Percentiles rank a stretch among this genome's conserved stretches.
phyloP scores from a whole-genome alignment of 2,888 invertebrate genomes.

The Orthosia gothica region DNA sequence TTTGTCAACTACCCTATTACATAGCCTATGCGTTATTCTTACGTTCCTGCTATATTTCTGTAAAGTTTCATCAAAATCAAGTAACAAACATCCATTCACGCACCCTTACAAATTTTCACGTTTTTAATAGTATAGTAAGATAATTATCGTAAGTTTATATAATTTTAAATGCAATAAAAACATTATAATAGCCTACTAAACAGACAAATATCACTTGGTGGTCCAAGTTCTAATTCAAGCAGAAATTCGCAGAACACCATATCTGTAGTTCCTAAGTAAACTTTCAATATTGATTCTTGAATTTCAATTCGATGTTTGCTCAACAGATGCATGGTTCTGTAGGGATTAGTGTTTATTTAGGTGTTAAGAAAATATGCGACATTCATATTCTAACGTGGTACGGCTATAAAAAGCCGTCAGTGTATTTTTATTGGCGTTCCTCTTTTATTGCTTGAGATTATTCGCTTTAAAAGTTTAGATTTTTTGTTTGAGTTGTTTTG shows the following conservation, averaged over 20 bases:
- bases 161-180: not conserved
- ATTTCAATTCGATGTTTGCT: slow-evolving; percentile 58
- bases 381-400: slow-evolving; percentile 49
- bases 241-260: slow-evolving; percentile 62
- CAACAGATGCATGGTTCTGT: slow-evolving; percentile 35
- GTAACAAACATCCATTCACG: too few species aligned
- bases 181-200: not conserved
- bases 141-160: too few species aligned
- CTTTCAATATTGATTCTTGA: slow-evolving; percentile 60
- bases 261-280: slow-evolving; percentile 60
- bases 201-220: slow-evolving; percentile 32
- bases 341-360: slow-evolving; percentile 63
- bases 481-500: slow-evolving; percentile 1
- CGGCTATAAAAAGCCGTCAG: slow-evolving; percentile 50
- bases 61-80: too few species aligned
- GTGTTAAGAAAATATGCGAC: slow-evolving; percentile 60
- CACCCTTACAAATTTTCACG: too few species aligned
- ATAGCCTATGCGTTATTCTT: too few species aligned
- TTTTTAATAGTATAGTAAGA: too few species aligned
- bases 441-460: slow-evolving; percentile 40
- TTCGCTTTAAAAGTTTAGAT: slow-evolving; percentile 2
- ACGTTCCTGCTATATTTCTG: too few species aligned
- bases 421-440: slow-evolving; percentile 51
- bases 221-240: slow-evolving; percentile 30
- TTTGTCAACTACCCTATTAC: too few species aligned